phyloP scores from a whole-genome alignment of 2,888 invertebrate species.

The Agrochola litura region DNA sequence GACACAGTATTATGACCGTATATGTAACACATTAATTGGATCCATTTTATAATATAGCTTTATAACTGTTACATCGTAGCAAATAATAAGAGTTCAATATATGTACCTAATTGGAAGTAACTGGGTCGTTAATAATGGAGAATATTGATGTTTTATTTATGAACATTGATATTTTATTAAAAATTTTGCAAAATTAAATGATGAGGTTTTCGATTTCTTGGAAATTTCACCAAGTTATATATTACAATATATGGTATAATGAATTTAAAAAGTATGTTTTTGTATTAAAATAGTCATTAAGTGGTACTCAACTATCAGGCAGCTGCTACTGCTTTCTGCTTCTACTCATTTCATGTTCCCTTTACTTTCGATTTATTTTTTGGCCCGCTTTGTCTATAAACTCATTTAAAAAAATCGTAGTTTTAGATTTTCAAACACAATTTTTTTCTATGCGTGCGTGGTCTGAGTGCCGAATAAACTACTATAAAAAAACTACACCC shows the following conservation, averaged over 20 bases:
- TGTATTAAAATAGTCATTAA: background rate
- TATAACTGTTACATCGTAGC: background rate
- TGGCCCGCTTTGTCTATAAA: background rate
- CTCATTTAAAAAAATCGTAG: background rate
- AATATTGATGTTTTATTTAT: slow-evolving; percentile 5
- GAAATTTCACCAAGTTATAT: background rate
- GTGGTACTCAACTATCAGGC: background rate
- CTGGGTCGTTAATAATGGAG: background rate
- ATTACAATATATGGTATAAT: no score
- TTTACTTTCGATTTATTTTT: background rate
- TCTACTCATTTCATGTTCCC: background rate
- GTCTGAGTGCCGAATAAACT: background rate
- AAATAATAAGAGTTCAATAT: background rate
- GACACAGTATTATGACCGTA: background rate
- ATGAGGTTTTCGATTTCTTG: background rate
- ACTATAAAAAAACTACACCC: background rate
- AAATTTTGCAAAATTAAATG: background rate
- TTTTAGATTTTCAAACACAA: background rate
- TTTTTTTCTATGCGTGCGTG: background rate
- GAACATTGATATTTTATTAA: background rate
- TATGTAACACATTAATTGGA: background rate
- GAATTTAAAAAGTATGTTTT: no score
- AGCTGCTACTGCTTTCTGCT: background rate
- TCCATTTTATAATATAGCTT: background rate
- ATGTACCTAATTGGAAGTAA: slow-evolving; percentile 15